These are phyloP conservation scores for Drosophila rellima DNA, from an alignment of 2,888 invertebrate species.

Conservation along the genomic window DNA sequence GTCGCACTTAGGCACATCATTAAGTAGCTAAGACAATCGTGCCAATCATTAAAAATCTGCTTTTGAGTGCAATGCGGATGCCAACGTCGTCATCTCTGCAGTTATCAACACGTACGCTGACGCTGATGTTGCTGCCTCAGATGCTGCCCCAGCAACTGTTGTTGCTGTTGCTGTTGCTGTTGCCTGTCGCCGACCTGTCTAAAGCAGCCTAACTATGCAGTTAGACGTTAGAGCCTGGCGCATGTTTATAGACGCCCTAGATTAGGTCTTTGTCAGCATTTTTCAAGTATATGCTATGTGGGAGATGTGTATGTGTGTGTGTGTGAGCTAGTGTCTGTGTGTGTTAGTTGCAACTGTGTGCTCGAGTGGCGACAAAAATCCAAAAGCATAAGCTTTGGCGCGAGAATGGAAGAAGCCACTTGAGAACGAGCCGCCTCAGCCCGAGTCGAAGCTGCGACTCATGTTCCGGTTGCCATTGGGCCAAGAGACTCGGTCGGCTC, in stretches of 20 bases:
- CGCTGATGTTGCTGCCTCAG: background rate
- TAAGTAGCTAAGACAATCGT: constrained; percentile 81
- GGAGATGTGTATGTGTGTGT: constrained; percentile 24
- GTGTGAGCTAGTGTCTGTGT: constrained; percentile 23
- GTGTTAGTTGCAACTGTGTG: constrained; percentile 60
- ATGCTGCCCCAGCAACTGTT: constrained; percentile 1
- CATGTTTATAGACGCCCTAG: constrained; percentile 79
- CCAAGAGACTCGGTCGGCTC: constrained; percentile 33
- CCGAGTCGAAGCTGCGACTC: constrained; percentile 27
- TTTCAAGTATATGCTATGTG: constrained; percentile 76
- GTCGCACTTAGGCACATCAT: constrained; percentile 70
- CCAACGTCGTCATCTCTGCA: constrained; percentile 58
- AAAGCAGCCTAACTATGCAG: constrained; percentile 72
- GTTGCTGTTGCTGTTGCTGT: background rate
- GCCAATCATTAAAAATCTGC: constrained; percentile 82
- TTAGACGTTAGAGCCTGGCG: constrained; percentile 53
- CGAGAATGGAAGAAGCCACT: constrained; percentile 56
- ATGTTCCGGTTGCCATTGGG: constrained; percentile 48
- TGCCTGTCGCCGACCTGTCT: constrained; percentile 68
- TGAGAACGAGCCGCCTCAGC: constrained; percentile 39
- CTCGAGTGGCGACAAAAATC: constrained; percentile 77
- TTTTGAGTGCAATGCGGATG: constrained; percentile 64
- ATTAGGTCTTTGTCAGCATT: constrained; percentile 84
- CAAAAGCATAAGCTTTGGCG: constrained; percentile 78
- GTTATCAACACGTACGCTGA: constrained; percentile 79